Base-by-base conservation (phyloP, 2,113 vertebrate genomes). In the Myxocyprinus asiaticus region DNA sequence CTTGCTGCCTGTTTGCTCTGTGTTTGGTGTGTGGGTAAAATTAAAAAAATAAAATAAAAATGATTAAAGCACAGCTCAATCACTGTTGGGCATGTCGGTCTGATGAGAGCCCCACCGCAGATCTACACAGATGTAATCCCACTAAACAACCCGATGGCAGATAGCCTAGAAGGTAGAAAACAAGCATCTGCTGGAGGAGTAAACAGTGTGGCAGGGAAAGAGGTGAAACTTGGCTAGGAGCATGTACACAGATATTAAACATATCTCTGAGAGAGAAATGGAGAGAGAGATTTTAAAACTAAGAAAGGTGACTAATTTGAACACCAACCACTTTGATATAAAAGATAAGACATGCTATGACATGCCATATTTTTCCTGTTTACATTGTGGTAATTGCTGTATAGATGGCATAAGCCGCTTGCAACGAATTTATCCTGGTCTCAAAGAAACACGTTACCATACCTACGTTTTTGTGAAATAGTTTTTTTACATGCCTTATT, bases 101-200 rank as follows among this genome's bases (percentile, higher is more conserved):
- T 80, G 74, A 74, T 74, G 82, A 72, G 67, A 64, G 86, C 70
- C 22, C 22, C 22, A 33, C 22, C 3, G 74, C 82, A 67, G 85
- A 86, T 87, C 64, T 65, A 70, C 77, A 82, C 87, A 86, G 86
- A 76, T 88, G 84, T 88, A 91, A 91, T 90, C 90, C 86, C 50
- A 82, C 77, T 59, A 76, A 82, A 69, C 81, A 79, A 63, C 84
- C 89, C 87, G 59, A 83, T 88, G 86, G 88, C 88, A 88, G 86
- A 86, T 82, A 83, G 76, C 81, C 81, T 76, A 45, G 9, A 74
- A 81, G 83, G 72, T 71, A 67, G 63, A 78, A 77, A 81, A 70
- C 68, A 67, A 80, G 78, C 74, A 64, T 83, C 85, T 82, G 77
- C 51, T 66, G 59, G 67, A 81, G 78, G 22, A 80, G 83, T 87